Base-by-base conservation (phyloP, 1,140 invertebrate species). In the Mactra quadrangularis region DNA sequence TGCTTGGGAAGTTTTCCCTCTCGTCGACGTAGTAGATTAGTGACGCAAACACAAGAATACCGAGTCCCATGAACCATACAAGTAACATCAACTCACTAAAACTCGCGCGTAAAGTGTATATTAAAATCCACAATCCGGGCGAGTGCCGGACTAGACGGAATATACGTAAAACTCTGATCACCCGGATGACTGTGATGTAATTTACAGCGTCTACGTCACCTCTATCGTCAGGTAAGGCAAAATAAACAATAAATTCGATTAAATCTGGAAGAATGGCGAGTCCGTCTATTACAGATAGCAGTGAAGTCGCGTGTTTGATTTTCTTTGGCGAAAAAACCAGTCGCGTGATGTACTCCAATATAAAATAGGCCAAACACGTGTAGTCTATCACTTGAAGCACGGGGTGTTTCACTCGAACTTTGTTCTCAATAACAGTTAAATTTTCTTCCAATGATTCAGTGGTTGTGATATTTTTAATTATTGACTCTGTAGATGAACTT, bases 21-120 rank as follows among this genome's bases (percentile, higher is more conserved):
- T 99, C 64, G 25, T 86, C 85, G 13, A 74, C 85, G 50, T 64
- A 84, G 45, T 81, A 84, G 91, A 97, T 97, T 92, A 99, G 95
- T 91, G 96, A 98, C 86, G 97, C 98, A 94, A 99, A 99, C 95
- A 99, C 98, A 90, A 99, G 95, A 89, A 99, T 98, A 90, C 98
- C 98, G 96, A 99, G 98, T 88, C 98, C 97, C 90, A 99, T 95
- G 94, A 99, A 99, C 92, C 99, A 96, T 96, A 99, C 98, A 22
- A 99, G 95, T 93, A 99, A 95, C 89, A 98, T 98, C 88, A 99
- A 95, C 94, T 99, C 98, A 94, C 99, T 98, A 94, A 99, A 99
- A 87, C 97, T 98, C 94, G 99, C 98, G 89, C 97, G 95, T 91
- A 99, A 95, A 71, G 98, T 99, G 94, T 99, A 99, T 86, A 98